A percentile compares a stretch with the other conserved stretches of the same genome.
Evolutionary conservation across 2,797 vertebrate species (phyloP).

Genomic region (Taenioides sp.): DNA sequence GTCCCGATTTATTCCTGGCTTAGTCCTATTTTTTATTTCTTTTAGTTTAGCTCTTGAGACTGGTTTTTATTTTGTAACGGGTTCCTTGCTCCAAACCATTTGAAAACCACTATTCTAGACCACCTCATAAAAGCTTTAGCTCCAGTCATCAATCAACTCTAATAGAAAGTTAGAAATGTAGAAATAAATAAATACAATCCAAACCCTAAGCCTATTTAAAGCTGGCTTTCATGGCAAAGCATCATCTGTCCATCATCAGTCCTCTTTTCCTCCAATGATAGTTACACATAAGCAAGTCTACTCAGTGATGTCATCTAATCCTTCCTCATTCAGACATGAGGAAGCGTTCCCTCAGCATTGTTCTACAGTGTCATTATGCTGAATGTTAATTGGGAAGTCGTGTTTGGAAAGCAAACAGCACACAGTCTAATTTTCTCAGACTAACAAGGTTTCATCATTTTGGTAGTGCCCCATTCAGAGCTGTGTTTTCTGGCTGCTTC

Average conservation of each 20-base stretch:
- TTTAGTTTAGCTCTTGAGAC: too few species aligned
- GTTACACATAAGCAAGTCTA: neutral
- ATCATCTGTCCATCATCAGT: neutral
- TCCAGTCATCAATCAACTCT: too few species aligned
- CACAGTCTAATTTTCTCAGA: slow-evolving; percentile 43
- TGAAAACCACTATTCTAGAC: too few species aligned
- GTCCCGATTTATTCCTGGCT: too few species aligned
- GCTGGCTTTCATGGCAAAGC: neutral
- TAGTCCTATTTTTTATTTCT: too few species aligned
- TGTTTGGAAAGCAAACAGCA: slow-evolving; percentile 58
- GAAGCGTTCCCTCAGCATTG: slow-evolving; percentile 47
- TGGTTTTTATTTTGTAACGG: too few species aligned
- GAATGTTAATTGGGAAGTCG: slow-evolving; percentile 58
- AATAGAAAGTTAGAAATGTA: too few species aligned
- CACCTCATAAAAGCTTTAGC: too few species aligned
- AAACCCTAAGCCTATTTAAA: neutral
- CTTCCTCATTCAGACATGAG: slow-evolving; percentile 19
- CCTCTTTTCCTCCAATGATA: neutral
- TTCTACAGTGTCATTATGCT: slow-evolving; percentile 60
- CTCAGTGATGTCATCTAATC: slow-evolving; percentile 14
- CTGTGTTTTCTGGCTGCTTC: slow-evolving; percentile 49
- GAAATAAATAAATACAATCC: too few species aligned
- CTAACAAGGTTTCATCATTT: slow-evolving; percentile 57
- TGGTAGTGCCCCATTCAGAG: slow-evolving; percentile 53
- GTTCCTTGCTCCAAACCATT: too few species aligned